phyloP scores from a whole-genome alignment of 2,797 vertebrate species.

The Kryptopterus vitreolus region DNA sequence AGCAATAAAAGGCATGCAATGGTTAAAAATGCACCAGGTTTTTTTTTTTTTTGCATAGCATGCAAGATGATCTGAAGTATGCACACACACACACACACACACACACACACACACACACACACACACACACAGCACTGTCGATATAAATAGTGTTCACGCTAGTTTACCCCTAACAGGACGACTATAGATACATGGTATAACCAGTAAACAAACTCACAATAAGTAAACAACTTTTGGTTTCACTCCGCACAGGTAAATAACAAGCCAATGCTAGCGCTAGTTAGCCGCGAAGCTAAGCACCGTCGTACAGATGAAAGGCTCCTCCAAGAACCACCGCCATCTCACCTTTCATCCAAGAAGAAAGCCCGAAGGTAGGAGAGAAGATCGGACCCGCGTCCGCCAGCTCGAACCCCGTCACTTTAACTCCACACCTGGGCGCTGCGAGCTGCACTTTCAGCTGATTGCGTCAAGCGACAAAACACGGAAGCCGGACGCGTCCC shows the following conservation, averaged over 20 bases:
- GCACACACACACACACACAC: neutral
- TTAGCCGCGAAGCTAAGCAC: neutral
- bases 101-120: too few relatives aligned
- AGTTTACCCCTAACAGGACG: neutral
- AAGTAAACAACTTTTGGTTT: neutral
- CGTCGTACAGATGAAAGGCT: too few relatives aligned
- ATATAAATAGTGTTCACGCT: neutral
- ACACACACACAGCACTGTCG: neutral
- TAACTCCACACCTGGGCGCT: neutral
- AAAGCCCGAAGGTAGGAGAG: neutral
- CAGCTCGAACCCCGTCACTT: neutral
- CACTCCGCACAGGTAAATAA: neutral
- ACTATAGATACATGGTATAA: neutral
- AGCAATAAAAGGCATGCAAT: neutral
- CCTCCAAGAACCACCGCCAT: neutral
- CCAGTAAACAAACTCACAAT: neutral
- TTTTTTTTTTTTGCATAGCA: neutral
- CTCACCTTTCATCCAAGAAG: constrained; percentile 21
- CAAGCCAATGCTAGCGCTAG: neutral
- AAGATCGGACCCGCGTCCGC: neutral
- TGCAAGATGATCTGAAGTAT: neutral
- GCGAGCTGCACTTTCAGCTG: constrained; percentile 25
- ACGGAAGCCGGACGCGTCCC: neutral
- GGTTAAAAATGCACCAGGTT: neutral
- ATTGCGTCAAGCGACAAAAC: constrained; percentile 36